These are phyloP conservation scores for Apus apus DNA, from an alignment of 2,113 vertebrate species.

Conservation along the genomic window DNA sequence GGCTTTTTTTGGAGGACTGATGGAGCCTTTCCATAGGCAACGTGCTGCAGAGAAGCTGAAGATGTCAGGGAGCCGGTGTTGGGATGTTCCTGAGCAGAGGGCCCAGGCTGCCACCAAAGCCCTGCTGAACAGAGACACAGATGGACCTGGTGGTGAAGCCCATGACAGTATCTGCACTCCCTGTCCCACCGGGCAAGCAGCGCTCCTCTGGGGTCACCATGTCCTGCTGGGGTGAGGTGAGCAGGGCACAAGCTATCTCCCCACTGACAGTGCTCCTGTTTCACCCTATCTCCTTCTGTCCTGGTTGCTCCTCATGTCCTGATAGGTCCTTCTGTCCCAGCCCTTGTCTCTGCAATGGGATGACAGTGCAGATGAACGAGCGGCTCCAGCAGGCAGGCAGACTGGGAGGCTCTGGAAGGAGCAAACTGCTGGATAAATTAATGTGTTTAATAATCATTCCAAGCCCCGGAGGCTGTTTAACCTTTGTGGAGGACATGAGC, in stretches of 20 bases:
- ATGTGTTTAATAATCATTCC: neutral
- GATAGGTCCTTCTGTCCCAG: neutral
- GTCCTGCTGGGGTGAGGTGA: accelerated
- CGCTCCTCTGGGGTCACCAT: neutral
- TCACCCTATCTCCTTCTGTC: neutral
- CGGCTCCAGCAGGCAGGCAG: neutral
- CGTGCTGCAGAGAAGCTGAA: neutral
- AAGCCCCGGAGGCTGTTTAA: neutral
- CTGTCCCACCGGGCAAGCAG: accelerated
- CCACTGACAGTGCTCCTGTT: neutral
- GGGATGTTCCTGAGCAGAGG: neutral
- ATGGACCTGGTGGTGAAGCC: neutral
- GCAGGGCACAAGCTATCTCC: neutral
- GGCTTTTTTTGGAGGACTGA: neutral
- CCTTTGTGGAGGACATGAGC: neutral
- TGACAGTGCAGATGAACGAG: accelerated
- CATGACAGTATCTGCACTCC: neutral
- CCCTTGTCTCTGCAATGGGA: accelerated
- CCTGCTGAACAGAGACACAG: accelerated
- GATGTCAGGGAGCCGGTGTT: accelerated
- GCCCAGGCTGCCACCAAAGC: accelerated
- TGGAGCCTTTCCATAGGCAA: accelerated
- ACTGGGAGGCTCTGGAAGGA: neutral
- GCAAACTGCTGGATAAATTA: neutral
- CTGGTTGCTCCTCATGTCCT: neutral